phyloP scores from a whole-genome alignment of 1,140 invertebrate species.

The Cydia fagiglandana region DNA sequence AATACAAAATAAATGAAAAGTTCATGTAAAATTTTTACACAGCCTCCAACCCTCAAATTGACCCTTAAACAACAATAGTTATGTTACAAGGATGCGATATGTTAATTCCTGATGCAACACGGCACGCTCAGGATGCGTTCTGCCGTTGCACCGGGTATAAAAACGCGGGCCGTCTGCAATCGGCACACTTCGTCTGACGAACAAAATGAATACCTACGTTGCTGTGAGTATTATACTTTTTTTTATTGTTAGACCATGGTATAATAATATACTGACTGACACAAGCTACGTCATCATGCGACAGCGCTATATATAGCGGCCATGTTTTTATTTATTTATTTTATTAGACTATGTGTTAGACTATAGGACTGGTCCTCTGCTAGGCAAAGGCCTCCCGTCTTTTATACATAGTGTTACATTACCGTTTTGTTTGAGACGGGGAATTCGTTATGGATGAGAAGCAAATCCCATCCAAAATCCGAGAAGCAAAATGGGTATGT shows the following conservation, averaged over 20 bases:
- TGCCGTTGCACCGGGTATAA: slow-evolving; percentile 48
- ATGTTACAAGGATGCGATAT: slow-evolving; percentile 41
- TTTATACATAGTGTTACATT: neutral
- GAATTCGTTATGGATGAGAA: too few species aligned
- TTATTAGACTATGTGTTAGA: too few species aligned
- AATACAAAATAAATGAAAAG: too few species aligned
- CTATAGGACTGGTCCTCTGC: too few species aligned
- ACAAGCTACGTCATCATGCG: too few species aligned
- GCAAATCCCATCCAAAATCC: too few species aligned
- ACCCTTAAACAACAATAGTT: neutral
- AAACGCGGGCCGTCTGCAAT: slow-evolving; percentile 36
- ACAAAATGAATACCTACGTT: slow-evolving; percentile 60
- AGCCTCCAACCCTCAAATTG: neutral
- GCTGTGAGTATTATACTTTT: slow-evolving; percentile 55
- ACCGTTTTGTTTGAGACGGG: neutral
- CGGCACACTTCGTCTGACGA: slow-evolving; percentile 62
- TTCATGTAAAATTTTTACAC: neutral
- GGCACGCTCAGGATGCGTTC: slow-evolving; percentile 26
- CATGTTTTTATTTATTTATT: too few species aligned
- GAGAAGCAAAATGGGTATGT: too few species aligned
- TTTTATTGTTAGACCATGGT: too few species aligned
- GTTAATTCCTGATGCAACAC: slow-evolving; percentile 41
- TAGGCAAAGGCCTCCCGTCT: too few species aligned
- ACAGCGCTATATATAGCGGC: too few species aligned
- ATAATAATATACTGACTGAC: too few species aligned